Percentiles rank a stretch among this genome's conserved stretches.
Evolutionary conservation across 2,797 vertebrate species (phyloP).

Genomic region (Phalanger gymnotis): DNA sequence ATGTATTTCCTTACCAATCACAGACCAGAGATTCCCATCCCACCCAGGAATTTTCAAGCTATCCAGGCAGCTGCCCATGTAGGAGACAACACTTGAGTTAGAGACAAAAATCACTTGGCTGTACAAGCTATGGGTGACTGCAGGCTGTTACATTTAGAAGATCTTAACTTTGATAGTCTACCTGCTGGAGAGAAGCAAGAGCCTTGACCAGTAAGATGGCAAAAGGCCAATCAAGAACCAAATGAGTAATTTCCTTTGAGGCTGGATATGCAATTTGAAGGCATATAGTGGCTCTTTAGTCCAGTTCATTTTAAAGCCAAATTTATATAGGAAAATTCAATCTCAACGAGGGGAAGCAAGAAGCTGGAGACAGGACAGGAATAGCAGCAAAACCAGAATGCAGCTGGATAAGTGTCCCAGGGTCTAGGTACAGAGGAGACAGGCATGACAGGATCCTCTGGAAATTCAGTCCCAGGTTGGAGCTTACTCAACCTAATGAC

Average conservation of each 20-base stretch:
- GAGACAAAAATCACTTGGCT: neutral
- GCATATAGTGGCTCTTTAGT: neutral
- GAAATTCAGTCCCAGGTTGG: neutral
- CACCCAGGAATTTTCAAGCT: neutral
- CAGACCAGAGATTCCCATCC: neutral
- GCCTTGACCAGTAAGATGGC: neutral
- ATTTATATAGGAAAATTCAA: neutral
- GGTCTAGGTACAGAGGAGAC: neutral
- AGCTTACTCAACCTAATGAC: neutral
- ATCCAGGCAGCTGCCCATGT: neutral
- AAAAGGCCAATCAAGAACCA: neutral
- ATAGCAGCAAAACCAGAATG: constrained; percentile 5
- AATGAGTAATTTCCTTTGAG: neutral
- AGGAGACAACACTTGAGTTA: neutral
- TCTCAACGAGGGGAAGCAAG: neutral
- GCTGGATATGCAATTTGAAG: neutral
- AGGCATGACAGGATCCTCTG: neutral
- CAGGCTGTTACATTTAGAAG: neutral
- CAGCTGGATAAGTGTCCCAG: neutral
- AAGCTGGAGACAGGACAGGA: neutral
- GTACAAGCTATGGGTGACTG: neutral
- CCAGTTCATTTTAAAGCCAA: neutral
- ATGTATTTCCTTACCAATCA: neutral
- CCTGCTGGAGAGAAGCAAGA: neutral
- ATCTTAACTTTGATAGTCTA: neutral